Conservation (phyloP, 2,797 vertebrate species). For the Thripadectes ignobilis region DNA sequence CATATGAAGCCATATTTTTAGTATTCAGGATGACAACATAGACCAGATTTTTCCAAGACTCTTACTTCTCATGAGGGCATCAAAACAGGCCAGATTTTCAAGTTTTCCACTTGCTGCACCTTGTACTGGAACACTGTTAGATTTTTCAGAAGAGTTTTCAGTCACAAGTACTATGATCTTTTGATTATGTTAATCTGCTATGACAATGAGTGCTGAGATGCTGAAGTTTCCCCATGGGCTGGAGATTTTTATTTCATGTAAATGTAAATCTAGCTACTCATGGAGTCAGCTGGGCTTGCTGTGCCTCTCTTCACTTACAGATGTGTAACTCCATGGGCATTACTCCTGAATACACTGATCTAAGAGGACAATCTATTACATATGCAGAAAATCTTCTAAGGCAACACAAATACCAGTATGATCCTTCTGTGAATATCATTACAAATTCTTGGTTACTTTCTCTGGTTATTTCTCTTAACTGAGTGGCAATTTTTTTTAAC, state of each 20-base stretch:
- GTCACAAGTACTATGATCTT: neutral
- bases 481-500: neutral
- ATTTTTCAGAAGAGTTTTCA: conserved; percentile 2
- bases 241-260: neutral
- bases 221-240: neutral
- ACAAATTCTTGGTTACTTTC: neutral
- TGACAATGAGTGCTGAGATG: neutral
- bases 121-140: neutral
- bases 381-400: neutral
- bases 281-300: neutral
- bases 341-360: neutral
- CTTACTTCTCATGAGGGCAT: neutral
- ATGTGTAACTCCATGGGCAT: neutral
- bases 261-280: neutral
- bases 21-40: neutral
- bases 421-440: neutral
- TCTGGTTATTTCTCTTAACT: neutral
- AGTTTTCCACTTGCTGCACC: neutral
- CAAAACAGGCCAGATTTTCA: neutral
- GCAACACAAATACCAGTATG: neutral
- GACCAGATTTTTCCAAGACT: neutral
- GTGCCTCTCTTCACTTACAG: neutral
- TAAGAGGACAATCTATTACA: neutral
- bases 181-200: neutral
- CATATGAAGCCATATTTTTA: conserved; percentile 37